These are phyloP conservation scores for Heterocephalus glaber DNA, from an alignment of 2,113 vertebrate genomes.

Conservation along the genomic window DNA sequence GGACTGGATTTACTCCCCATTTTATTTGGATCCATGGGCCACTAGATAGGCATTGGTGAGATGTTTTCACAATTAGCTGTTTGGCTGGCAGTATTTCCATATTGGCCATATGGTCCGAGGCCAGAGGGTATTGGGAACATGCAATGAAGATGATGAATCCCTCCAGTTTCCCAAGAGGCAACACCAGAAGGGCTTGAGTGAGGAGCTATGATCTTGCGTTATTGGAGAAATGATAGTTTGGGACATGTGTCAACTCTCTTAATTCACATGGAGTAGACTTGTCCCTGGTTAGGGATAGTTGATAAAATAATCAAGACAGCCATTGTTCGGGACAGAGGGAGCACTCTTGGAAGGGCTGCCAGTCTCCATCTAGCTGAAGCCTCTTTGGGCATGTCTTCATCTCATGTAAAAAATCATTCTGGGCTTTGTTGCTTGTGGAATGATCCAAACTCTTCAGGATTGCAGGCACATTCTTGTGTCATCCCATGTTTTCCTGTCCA, in stretches of 20 bases:
- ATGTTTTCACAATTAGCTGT: background rate
- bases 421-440: background rate
- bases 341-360: background rate
- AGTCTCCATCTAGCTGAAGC: background rate
- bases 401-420: background rate
- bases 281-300: background rate
- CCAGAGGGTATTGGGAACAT: background rate
- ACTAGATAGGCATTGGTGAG: too few species aligned
- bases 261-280: background rate
- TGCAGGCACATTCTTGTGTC: background rate
- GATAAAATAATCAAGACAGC: background rate
- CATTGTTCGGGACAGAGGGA: background rate
- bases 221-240: background rate
- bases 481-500: background rate
- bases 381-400: background rate
- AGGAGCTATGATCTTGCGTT: background rate
- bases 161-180: background rate
- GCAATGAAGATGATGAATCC: background rate
- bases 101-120: background rate
- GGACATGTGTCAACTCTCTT: background rate
- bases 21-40: background rate
- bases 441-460: background rate
- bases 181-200: background rate
- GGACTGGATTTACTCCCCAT: background rate
- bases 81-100: background rate